phyloP scores from a whole-genome alignment of 2,888 invertebrate genomes.

The Pseudococcus viburni region DNA sequence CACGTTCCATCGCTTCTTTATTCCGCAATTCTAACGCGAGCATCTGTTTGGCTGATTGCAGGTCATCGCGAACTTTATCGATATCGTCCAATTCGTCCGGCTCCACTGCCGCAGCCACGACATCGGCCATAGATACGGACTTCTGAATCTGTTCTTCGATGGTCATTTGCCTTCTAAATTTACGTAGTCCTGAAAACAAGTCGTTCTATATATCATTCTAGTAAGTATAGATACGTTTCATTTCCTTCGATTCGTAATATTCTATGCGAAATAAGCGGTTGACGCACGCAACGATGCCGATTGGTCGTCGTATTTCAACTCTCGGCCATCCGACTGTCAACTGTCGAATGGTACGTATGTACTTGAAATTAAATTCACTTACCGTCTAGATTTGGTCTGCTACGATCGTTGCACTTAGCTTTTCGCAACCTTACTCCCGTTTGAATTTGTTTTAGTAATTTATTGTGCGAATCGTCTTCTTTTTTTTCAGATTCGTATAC shows the following conservation, averaged over 20 bases:
- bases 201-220: not conserved
- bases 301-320: no score
- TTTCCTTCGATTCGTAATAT: no score
- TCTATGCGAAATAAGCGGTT: no score
- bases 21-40: constrained; percentile 88
- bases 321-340: no score
- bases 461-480: constrained; percentile 78
- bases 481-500: constrained; percentile 89
- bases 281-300: no score
- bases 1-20: constrained; percentile 87
- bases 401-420: constrained; percentile 87
- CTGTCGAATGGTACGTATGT: not conserved
- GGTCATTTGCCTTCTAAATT: constrained; percentile 90
- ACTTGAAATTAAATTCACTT: constrained; percentile 64
- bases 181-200: constrained; percentile 75
- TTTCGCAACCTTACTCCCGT: constrained; percentile 83
- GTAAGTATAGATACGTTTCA: no score
- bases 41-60: constrained; percentile 93
- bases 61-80: constrained; percentile 87
- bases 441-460: constrained; percentile 85
- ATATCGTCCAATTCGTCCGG: constrained; percentile 91
- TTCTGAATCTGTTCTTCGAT: constrained; percentile 91
- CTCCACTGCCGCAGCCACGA: constrained; percentile 75
- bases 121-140: constrained; percentile 80
- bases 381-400: constrained; percentile 86